A percentile compares a stretch with the other conserved stretches of the same genome.
Evolutionary conservation across 2,113 vertebrate species (phyloP).

Genomic region (Butorides virescens): DNA sequence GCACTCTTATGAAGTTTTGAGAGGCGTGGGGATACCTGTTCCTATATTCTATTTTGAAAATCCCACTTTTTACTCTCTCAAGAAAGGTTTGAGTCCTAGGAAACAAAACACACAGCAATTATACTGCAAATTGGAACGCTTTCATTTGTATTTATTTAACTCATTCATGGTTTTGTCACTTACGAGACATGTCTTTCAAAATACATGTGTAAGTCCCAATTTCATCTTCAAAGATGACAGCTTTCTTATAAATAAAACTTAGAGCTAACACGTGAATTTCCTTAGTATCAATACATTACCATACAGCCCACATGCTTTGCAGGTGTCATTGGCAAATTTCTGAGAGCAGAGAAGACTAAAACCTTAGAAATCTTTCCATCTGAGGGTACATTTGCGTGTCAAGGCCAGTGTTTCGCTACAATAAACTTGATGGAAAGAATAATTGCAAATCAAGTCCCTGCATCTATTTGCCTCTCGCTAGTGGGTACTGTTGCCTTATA

Average conservation of each 20-base stretch:
- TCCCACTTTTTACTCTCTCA: background rate
- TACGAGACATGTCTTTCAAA: slow-evolving; percentile 62
- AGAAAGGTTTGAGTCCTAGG: background rate
- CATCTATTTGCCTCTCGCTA: background rate
- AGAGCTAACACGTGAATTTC: slow-evolving; percentile 32
- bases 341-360: background rate
- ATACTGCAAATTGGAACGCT: slow-evolving; percentile 41
- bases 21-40: background rate
- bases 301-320: slow-evolving; percentile 43
- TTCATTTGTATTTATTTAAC: slow-evolving; percentile 64
- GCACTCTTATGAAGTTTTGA: background rate
- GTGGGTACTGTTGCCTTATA: background rate
- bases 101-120: slow-evolving; percentile 23
- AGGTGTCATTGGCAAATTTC: slow-evolving; percentile 48
- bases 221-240: slow-evolving; percentile 59
- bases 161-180: slow-evolving; percentile 70
- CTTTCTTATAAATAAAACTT: slow-evolving; percentile 67
- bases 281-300: slow-evolving; percentile 48
- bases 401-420: background rate
- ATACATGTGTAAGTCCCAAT: slow-evolving; percentile 62
- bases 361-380: background rate
- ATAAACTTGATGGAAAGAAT: slow-evolving; percentile 49
- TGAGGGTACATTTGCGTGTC: slow-evolving; percentile 20
- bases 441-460: slow-evolving; percentile 51
- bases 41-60: background rate